phyloP scores from a whole-genome alignment of 2,113 vertebrate genomes.

The Epinephelus lanceolatus region DNA sequence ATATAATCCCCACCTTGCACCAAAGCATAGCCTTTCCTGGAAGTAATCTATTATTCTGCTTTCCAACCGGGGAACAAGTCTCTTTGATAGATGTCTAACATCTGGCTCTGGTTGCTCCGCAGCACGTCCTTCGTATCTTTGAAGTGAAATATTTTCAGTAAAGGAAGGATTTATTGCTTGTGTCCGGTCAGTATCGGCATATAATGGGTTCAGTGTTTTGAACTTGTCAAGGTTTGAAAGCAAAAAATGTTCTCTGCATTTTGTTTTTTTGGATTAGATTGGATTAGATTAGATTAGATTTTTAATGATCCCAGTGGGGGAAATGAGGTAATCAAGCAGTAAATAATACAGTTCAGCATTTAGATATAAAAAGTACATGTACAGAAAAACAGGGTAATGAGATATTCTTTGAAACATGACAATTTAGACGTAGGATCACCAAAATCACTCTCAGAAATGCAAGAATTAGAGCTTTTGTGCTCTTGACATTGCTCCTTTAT shows the following conservation, averaged over 20 bases:
- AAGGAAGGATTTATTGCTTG: background rate
- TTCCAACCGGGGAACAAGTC: background rate
- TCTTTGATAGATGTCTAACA: conserved; percentile 41
- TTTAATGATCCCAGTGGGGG: background rate
- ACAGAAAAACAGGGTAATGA: background rate
- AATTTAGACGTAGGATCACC: background rate
- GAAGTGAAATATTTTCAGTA: conserved; percentile 9
- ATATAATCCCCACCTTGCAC: background rate
- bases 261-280: background rate
- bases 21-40: conserved; percentile 13
- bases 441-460: background rate
- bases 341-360: background rate
- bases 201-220: background rate
- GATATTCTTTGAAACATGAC: background rate
- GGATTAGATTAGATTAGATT: background rate
- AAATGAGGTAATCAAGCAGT: background rate
- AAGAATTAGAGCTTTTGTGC: background rate
- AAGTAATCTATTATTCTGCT: conserved; percentile 38
- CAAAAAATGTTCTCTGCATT: background rate
- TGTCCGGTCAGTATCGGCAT: background rate
- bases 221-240: background rate
- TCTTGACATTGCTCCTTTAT: background rate
- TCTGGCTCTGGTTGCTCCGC: conserved; percentile 43
- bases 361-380: background rate
- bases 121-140: conserved; percentile 2